These are phyloP conservation scores for Malacoraja senta DNA, from an alignment of 2,797 vertebrate species.

Conservation along the genomic window DNA sequence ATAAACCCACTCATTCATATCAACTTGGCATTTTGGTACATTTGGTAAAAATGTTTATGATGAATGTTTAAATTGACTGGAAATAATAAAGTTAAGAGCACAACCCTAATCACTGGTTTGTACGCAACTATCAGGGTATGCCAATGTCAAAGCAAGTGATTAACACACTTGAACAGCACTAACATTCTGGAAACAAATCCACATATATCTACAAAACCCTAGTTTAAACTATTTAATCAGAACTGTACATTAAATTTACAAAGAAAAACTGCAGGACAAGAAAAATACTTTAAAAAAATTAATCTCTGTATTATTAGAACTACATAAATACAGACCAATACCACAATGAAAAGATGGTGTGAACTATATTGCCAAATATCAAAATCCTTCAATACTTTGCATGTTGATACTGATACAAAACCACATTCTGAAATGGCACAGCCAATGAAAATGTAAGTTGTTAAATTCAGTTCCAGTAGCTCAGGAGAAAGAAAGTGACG, in stretches of 20 bases:
- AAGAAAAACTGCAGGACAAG: constrained; percentile 47
- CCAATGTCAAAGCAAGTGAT: constrained; percentile 53
- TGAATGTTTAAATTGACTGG: constrained; percentile 56
- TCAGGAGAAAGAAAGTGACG: constrained; percentile 46
- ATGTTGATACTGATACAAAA: constrained; percentile 47
- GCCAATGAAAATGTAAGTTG: constrained; percentile 47
- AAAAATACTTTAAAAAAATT: constrained; percentile 50
- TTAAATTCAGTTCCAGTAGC: constrained; percentile 46
- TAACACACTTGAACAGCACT: constrained; percentile 65
- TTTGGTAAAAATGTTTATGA: constrained; percentile 47
- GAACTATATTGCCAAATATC: constrained; percentile 40
- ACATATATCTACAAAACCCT: constrained; percentile 87
- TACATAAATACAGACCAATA: constrained; percentile 76
- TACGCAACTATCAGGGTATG: constrained; percentile 49
- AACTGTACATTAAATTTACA: constrained; percentile 99
- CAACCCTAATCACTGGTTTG: constrained; percentile 53
- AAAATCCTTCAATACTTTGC: constrained; percentile 37
- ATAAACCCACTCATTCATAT: constrained; percentile 58
- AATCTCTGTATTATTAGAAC: constrained; percentile 65
- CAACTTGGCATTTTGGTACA: constrained; percentile 59
- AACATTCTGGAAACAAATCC: constrained; percentile 70
- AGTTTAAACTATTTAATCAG: constrained; percentile 84
- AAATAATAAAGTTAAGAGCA: constrained; percentile 61
- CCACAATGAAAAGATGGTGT: constrained; percentile 63
- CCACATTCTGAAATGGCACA: constrained; percentile 54